Percentiles rank a stretch among this genome's conserved stretches.
Conservation (phyloP, 2,797 vertebrate genomes). For the Tangara arthus region DNA sequence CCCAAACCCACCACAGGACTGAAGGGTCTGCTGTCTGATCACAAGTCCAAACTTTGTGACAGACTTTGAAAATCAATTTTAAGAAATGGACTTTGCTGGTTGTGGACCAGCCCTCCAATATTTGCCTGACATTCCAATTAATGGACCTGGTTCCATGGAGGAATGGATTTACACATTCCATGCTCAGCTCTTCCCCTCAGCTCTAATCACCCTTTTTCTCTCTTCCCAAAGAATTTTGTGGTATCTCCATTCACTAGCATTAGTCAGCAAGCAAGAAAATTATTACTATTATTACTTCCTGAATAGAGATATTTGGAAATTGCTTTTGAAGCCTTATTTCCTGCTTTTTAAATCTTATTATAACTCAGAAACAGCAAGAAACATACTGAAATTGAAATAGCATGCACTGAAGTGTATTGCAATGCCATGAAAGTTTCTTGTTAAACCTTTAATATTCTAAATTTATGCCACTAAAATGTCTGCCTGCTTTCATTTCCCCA, state of each 20-base stretch:
- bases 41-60: background rate
- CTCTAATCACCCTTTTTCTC: background rate
- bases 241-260: background rate
- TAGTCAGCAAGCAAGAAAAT: background rate
- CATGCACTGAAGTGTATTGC: background rate
- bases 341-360: background rate
- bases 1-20: background rate
- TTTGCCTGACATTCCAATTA: background rate
- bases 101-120: background rate
- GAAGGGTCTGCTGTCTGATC: background rate
- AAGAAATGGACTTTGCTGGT: background rate
- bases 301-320: background rate
- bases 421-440: background rate
- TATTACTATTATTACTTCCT: background rate
- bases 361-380: background rate
- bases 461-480: background rate
- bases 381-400: background rate
- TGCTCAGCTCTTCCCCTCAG: background rate
- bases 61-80: background rate
- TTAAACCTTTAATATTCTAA: background rate
- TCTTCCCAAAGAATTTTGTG: background rate
- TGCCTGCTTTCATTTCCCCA: conserved; percentile 12
- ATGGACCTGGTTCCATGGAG: background rate
- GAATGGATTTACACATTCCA: background rate
- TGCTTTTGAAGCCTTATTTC: background rate